Evolutionary conservation across 2,888 invertebrate species (phyloP), one percentile per base, ranked within the genome.

Genomic region (Pteria penguin): DNA sequence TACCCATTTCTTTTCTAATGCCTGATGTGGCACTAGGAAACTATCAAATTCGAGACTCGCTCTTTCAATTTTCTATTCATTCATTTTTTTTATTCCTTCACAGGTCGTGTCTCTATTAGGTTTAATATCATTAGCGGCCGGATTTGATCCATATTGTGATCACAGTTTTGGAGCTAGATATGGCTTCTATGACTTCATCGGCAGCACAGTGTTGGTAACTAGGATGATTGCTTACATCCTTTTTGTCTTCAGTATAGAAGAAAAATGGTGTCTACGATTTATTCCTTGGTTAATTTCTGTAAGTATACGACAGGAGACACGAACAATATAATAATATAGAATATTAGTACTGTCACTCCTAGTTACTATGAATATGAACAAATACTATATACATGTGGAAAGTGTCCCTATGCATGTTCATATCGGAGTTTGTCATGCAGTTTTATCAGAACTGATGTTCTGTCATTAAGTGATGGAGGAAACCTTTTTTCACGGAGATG

Each of bases 181-280:
- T 31, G 61, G 70, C 14, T 70, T 70, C 52, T 70, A 27, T 52
- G 60, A 60, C n/a, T 70, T 70, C 11, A 58, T 70, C 18, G 61
- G 45, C 5, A 26, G 33, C 36, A 22, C 61, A 45, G 60, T 60
- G 36, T 70, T 70, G 29, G 26, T 70, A 4, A 60, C 61, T 11
- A 18, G 58, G 36, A n/a, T 61, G 18, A 31, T 60, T n/a, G 18
- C 27, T 27, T 70, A 61, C 22, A n/a, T 70, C n/a, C 45, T 70
- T 52, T 70, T 70, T 27, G 29, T 31, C n/a, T 26, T 70, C 18
- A 70, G 70, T 45, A 52, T 70, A 2, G 70, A 70, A 32, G 61
- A 36, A 27, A 61, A 14, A 29, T 31, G 24, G 8, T 70, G 70
- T 61, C 22, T 70, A 4, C 60, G 29, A 29, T 22, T 70, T 8